phyloP scores from a whole-genome alignment of 2,113 vertebrate species.

The Bubo blakistoni region DNA sequence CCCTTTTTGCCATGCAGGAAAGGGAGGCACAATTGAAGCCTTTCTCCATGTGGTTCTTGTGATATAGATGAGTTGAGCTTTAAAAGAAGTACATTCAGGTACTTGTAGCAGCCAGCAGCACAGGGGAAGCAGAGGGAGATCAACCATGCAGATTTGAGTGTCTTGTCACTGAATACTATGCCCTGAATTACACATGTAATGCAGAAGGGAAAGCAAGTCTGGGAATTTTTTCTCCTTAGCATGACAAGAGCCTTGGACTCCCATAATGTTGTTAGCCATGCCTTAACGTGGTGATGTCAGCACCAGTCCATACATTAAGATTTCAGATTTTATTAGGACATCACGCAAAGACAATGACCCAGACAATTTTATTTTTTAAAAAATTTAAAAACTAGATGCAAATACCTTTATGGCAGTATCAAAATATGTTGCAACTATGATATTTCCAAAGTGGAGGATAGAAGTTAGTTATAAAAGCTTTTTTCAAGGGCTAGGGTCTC shows the following conservation, averaged over 20 bases:
- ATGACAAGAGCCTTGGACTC: neutral
- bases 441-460: neutral
- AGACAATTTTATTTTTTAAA: neutral
- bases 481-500: neutral
- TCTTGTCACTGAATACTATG: neutral
- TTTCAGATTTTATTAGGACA: slow-evolving; percentile 8
- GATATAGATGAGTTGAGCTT: neutral
- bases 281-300: neutral
- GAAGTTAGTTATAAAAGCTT: slow-evolving; percentile 16
- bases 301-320: neutral
- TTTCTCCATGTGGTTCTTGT: neutral
- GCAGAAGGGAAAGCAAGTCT: neutral
- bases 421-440: neutral
- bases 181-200: neutral
- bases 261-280: neutral
- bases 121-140: neutral
- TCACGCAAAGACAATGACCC: slow-evolving; percentile 43
- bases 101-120: neutral
- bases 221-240: neutral
- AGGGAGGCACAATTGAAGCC: neutral
- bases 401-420: neutral
- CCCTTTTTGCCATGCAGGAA: neutral
- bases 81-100: neutral
- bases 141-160: too few relatives aligned
- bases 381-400: neutral